Percentiles rank a stretch among this genome's conserved stretches.
These are phyloP conservation scores for Dinoponera quadriceps DNA, from an alignment of 1,140 invertebrate genomes.

Conservation along the genomic window DNA sequence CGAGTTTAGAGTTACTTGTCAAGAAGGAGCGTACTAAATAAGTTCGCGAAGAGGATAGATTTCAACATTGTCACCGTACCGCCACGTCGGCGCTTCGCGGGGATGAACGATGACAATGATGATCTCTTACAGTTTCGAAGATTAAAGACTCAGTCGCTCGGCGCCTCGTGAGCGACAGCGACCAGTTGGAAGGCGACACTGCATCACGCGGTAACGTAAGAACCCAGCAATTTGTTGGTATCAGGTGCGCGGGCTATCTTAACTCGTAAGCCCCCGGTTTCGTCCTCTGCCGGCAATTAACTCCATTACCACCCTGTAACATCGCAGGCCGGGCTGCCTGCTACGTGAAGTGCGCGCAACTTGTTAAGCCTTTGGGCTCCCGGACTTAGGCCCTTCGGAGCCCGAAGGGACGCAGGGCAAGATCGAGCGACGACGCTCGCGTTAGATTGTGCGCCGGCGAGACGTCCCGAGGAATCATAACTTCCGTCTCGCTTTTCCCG, in stretches of 20 bases:
- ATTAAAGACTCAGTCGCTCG: conserved; percentile 58
- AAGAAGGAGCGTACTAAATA: background rate
- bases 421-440: conserved; percentile 44
- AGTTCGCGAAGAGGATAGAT: background rate
- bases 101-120: conserved; percentile 23
- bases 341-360: conserved; percentile 75
- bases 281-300: conserved; percentile 81
- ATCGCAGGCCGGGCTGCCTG: conserved; percentile 76
- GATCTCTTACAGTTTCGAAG: conserved; percentile 8
- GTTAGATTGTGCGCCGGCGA: conserved; percentile 18
- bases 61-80: conserved; percentile 1
- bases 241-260: conserved; percentile 82
- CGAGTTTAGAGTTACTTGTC: too few relatives aligned
- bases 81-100: conserved; percentile 22
- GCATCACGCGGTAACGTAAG: conserved; percentile 78
- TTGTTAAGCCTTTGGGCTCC: conserved; percentile 83
- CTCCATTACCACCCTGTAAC: conserved; percentile 85
- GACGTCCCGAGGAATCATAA: background rate
- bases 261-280: conserved; percentile 83
- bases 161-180: conserved; percentile 55
- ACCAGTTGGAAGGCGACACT: conserved; percentile 38
- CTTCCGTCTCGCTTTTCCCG: background rate
- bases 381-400: conserved; percentile 72
- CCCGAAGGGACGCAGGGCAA: conserved; percentile 67
- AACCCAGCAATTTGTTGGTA: conserved; percentile 84